Base-by-base conservation (phyloP, 1,140 invertebrate species). In the Ceratitis capitata region DNA sequence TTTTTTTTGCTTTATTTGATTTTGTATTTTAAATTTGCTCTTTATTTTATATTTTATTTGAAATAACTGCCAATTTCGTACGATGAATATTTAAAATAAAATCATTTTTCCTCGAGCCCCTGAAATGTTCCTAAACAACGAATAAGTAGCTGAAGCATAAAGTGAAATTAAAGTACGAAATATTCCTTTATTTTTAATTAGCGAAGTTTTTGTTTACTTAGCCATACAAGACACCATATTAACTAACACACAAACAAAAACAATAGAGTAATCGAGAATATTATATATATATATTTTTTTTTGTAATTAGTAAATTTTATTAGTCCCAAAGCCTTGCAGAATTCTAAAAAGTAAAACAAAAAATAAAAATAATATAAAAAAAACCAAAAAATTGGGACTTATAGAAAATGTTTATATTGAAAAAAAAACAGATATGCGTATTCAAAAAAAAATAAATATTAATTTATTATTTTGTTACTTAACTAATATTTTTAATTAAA, bases 71-170 rank as follows among this genome's bases (percentile, higher is more conserved):
- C n/a, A n/a, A n/a, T n/a, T n/a, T n/a, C n/a, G n/a, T n/a, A n/a
- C n/a, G n/a, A n/a, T n/a, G n/a, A n/a, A n/a, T n/a, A n/a, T n/a
- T n/a, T n/a, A n/a, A n/a, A n/a, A n/a, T n/a, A n/a, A n/a, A n/a
- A 19, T 53, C n/a, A 14, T 58, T 19, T 69, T 19, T 12, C 5
- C 35, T 19, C 26, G 9, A 39, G 4, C 32, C 39, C n/a, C 32
- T 69, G 61, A 35, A 69, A 69, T 69, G 61, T 69, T 69, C 61
- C 61, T 69, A 69, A 69, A 69, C 61, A 69, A 35, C 61, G 61
- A 69, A 69, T 69, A 69, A 35, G 32, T 19, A 39, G 32, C 61
- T 69, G 61, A n/a, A 39, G 16, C 61, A 32, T 12, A 69, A 69
- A 56, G 39, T 19, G 5, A 19, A 69, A 35, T 16, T 16, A 35